Base-by-base conservation (phyloP, 1,140 invertebrate species). In the Euura lappo region DNA sequence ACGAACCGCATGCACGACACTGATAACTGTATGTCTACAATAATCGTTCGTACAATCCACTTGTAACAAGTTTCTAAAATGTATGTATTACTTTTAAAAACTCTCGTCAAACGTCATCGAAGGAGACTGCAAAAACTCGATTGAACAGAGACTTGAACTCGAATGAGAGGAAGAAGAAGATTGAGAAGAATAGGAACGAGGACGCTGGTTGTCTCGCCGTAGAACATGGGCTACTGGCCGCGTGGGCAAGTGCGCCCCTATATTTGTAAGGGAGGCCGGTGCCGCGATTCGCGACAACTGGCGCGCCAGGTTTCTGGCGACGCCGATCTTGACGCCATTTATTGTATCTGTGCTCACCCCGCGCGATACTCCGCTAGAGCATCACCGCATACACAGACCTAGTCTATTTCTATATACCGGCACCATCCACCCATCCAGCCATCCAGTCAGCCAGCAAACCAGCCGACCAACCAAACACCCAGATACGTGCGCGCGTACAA, bases 291-390 rank as follows among this genome's bases (percentile, higher is more conserved):
- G 76, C 79, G 80, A 80, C 79, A 80, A 78, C 79, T 73, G 74
- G 77, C 79, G 79, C 79, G 80, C 77, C 80, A 78, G 79, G 71
- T 75, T 60, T 75, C 74, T 80, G 81, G 79, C 81, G 81, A 82
- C 81, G 80, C 76, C 75, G 78, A 76, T 82, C 81, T 82, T 82
- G 82, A 83, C 82, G 82, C 82, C 82, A 78, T 78, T 81, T 75
- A 76, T 68, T 72, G 76, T 69, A 78, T 76, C 64, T 69, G 73
- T 78, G 72, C 68, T 72, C 76, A n/a, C 28, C 69, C 70, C 45
- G 13, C 28, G 28, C 42, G 69, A 13, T 43, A 43, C 67, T 43
- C 11, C 69, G 45, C 44, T 28, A 70, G 28, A 8, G 28, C 10
- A 13, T 10, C 42, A 45, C 28, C 28, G 28, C 28, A 28, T 28